These are phyloP conservation scores for Portunus trituberculatus DNA, from an alignment of 1,140 invertebrate species.

Conservation along the genomic window DNA sequence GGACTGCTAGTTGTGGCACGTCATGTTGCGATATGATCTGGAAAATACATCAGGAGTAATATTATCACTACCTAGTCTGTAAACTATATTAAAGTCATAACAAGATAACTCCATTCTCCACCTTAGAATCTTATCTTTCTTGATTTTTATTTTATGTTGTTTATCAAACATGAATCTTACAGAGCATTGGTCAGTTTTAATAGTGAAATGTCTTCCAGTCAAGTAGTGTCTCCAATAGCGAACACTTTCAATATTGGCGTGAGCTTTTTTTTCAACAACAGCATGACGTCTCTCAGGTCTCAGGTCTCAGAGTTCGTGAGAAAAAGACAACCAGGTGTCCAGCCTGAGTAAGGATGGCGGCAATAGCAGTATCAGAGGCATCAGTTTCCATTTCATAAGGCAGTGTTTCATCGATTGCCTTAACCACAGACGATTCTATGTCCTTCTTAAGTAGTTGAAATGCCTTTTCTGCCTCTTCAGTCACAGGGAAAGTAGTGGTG, in stretches of 20 bases:
- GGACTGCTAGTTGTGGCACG: too few species aligned
- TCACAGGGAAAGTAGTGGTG: background rate
- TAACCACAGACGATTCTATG: background rate
- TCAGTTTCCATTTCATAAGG: background rate
- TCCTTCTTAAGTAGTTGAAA: background rate
- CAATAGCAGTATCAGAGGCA: background rate
- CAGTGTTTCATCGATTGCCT: background rate
- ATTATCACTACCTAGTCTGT: background rate
- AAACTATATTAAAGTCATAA: conserved; percentile 31
- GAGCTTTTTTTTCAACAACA: background rate
- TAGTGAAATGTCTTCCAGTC: background rate
- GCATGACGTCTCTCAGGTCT: background rate
- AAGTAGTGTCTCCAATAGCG: conserved; percentile 38
- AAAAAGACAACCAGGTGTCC: background rate
- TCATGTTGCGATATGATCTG: background rate
- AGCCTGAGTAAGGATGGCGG: background rate
- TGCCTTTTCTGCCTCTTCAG: background rate
- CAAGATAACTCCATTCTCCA: conserved; percentile 37
- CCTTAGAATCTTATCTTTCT: conserved; percentile 39
- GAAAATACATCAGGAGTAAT: background rate
- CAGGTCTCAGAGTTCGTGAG: background rate
- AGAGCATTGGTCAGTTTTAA: conserved; percentile 39
- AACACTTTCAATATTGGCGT: background rate
- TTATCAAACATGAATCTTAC: conserved; percentile 44
- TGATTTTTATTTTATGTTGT: conserved; percentile 27